Base-by-base conservation (phyloP, 2,797 vertebrate species). In the Lagocephalus sceleratus region DNA sequence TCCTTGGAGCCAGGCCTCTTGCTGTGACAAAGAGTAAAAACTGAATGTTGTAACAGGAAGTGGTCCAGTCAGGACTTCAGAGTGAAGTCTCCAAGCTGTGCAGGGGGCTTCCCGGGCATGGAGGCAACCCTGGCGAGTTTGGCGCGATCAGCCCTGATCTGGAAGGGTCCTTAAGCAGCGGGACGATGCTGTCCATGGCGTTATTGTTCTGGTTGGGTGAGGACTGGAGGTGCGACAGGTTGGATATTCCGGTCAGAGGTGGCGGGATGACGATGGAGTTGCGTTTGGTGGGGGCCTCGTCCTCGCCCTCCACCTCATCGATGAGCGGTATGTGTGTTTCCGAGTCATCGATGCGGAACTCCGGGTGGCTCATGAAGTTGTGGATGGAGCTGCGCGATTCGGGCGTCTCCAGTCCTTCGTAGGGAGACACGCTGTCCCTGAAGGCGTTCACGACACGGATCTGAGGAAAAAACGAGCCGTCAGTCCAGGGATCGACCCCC, bases 71-170 rank as follows among this genome's bases (percentile, higher is more conserved):
- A 2, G 32, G 21, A 49, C 42, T 56, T 89, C 90, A 95, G 84
- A 99, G 93, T 53, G 95, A 98, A 73, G 97, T 99, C 89, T 99
- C 97, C 92, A 99, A 92, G 89, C 95, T 98, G 92, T 98, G 95
- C 83, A 98, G 92, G 58, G 97, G 97, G 87, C 96, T 98, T 82
- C 95, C 95, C 54, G 95, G 94, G 86, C 94, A 94, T 60, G 92
- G 94, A 67, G 93, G 93, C 87, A 93, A 71, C 5, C 79, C 78
- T 0, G 77, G 76, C 0, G 82, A 81, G 73, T 83, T 85, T 39
- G 75, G 20, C 0, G 60, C 54, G 20, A 72, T 65, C 20, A 79
- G 90, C 84, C 89, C 88, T 68, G 91, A 89, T 89, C 94, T 94
- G 85, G 93, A 91, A 67, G 90, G 87, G 65, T 96, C 94, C 66